A percentile compares a stretch with the other conserved stretches of the same genome.
Conservation (phyloP, 37 sponge, comb jelly and placozoan genomes). For the Tethya wilhelma region DNA sequence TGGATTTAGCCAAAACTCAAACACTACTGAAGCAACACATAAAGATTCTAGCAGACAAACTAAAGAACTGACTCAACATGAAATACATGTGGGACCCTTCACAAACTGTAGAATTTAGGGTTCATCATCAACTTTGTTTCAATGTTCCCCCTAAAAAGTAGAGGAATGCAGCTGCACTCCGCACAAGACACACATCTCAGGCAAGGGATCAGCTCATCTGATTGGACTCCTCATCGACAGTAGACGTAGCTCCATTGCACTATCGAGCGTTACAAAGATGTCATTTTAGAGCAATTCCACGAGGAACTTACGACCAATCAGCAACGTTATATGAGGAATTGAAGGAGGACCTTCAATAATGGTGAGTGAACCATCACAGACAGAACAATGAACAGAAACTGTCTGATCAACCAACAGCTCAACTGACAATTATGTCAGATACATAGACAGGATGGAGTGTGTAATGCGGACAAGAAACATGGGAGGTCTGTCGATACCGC, state of each 20-base stretch:
- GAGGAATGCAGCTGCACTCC: not conserved
- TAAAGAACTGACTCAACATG: slow-evolving; percentile 1
- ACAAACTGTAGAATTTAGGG: slow-evolving; percentile 33
- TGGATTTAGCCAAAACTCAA: slow-evolving; percentile 12
- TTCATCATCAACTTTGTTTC: slow-evolving; percentile 7
- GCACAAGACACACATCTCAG: not conserved
- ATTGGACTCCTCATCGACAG: no score
- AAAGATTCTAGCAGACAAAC: not conserved
- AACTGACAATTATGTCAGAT: slow-evolving; percentile 27
- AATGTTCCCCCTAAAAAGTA: slow-evolving; percentile 16
- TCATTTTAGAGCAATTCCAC: not conserved
- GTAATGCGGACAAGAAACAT: not conserved
- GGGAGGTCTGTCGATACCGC: slow-evolving; percentile 14
- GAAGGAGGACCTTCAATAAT: slow-evolving; percentile 4
- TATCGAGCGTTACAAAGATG: slow-evolving; percentile 2
- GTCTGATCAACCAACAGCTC: not conserved
- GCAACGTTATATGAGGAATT: not conserved
- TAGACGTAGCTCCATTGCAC: slow-evolving; percentile 39
- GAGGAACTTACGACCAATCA: not conserved
- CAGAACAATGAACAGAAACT: slow-evolving; percentile 7
- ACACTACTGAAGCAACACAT: not conserved
- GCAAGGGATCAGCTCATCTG: not conserved
- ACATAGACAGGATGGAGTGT: slow-evolving; percentile 44
- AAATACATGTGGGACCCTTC: slow-evolving; percentile 15
- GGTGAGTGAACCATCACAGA: not conserved